Percentiles rank a stretch among this genome's conserved stretches.
These are phyloP conservation scores for Hydrolagus colliei DNA, from an alignment of 2,797 vertebrate genomes.

Conservation along the genomic window DNA sequence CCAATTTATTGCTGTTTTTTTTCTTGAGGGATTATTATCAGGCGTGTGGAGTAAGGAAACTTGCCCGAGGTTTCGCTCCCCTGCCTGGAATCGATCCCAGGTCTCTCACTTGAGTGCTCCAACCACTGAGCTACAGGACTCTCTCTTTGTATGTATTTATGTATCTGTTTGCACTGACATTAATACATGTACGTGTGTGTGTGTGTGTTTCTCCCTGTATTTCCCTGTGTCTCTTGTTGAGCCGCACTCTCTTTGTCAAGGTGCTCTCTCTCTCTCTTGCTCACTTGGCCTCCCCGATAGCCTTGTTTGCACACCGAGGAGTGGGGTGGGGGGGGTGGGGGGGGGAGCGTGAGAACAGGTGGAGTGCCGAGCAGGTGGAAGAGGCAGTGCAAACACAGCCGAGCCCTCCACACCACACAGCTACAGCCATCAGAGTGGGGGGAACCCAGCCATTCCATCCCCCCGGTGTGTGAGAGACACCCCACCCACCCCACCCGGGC, in stretches of 20 bases:
- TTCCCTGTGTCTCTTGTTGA: slow-evolving; percentile 1
- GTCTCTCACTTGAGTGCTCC: too few species aligned
- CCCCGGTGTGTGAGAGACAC: neutral
- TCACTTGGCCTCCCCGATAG: neutral
- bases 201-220: neutral
- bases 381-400: neutral
- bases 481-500: neutral
- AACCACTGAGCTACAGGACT: too few species aligned
- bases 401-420: too few species aligned
- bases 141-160: too few species aligned
- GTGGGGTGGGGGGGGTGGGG: too few species aligned
- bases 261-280: neutral
- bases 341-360: slow-evolving; percentile 6
- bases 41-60: too few species aligned
- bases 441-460: neutral
- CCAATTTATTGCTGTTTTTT: too few species aligned
- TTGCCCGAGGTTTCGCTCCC: too few species aligned
- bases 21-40: too few species aligned
- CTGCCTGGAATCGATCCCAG: too few species aligned
- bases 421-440: neutral
- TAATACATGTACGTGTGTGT: too few species aligned
- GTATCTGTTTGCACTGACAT: too few species aligned
- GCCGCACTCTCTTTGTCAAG: slow-evolving; percentile 17
- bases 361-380: neutral
- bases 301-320: slow-evolving; percentile 10